phyloP scores from a whole-genome alignment of 1,140 invertebrate genomes.

The Thaumetopoea pityocampa region DNA sequence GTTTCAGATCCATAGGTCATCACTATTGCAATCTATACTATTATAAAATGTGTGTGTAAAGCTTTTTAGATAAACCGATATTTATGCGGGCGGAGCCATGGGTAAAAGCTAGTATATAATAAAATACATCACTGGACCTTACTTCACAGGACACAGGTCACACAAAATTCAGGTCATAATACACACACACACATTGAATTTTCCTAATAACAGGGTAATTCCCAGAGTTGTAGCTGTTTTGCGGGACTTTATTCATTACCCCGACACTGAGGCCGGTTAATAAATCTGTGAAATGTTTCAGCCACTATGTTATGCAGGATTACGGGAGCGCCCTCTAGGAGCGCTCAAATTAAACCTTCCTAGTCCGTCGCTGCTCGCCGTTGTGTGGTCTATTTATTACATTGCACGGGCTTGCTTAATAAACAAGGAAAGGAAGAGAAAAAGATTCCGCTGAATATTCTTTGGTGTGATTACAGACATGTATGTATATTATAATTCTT shows the following conservation, averaged over 20 bases:
- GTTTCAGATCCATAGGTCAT: too few relatives aligned
- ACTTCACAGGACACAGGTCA: not conserved
- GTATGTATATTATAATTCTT: too few relatives aligned
- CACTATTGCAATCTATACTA: too few relatives aligned
- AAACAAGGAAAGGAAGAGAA: too few relatives aligned
- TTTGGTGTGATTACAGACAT: too few relatives aligned
- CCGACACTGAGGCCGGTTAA: constrained; percentile 21
- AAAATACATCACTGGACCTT: too few relatives aligned
- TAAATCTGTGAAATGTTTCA: constrained; percentile 35
- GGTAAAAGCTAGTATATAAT: too few relatives aligned
- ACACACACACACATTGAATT: not conserved
- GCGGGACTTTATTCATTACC: constrained; percentile 19
- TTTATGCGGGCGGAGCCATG: too few relatives aligned
- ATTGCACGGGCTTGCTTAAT: constrained; percentile 24
- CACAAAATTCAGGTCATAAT: not conserved
- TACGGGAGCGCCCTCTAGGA: constrained; percentile 14
- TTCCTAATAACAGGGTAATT: constrained; percentile 10
- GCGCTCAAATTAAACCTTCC: constrained; percentile 29
- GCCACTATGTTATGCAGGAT: constrained; percentile 36
- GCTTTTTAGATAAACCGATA: too few relatives aligned
- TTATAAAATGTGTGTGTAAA: too few relatives aligned
- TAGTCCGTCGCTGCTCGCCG: constrained; percentile 11
- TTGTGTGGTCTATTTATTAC: constrained; percentile 24
- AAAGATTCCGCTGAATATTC: too few relatives aligned
- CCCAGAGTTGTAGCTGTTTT: constrained; percentile 1